Percentiles rank a stretch among this genome's conserved stretches.
These are phyloP conservation scores for Dorcus hopei DNA, from an alignment of 2,888 invertebrate genomes.

Conservation along the genomic window DNA sequence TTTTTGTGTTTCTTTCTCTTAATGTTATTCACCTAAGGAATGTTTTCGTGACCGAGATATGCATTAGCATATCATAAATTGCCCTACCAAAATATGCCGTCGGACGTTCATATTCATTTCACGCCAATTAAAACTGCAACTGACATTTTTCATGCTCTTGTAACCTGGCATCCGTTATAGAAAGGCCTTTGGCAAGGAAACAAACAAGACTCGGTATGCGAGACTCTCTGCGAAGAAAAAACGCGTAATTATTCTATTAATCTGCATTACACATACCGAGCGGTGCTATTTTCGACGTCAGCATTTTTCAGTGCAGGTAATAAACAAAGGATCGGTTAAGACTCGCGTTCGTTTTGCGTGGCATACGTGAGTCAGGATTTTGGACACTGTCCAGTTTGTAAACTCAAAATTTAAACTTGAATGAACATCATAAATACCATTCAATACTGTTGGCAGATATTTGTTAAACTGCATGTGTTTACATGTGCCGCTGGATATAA, in stretches of 20 bases:
- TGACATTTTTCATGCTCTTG: constrained; percentile 27
- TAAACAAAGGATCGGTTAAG: too few relatives aligned
- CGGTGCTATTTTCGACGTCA: not conserved
- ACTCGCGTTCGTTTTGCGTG: too few relatives aligned
- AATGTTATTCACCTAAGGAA: not conserved
- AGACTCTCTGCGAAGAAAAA: not conserved
- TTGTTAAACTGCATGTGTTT: too few relatives aligned
- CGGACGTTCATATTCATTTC: constrained; percentile 27
- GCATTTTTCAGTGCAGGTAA: too few relatives aligned
- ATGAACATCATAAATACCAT: constrained; percentile 8
- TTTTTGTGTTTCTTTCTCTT: not conserved
- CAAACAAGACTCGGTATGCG: constrained; percentile 8
- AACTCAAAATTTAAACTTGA: constrained; percentile 7
- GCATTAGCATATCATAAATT: not conserved
- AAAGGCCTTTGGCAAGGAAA: constrained; percentile 12
- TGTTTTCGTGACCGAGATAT: not conserved
- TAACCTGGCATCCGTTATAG: constrained; percentile 21
- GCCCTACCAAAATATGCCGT: not conserved
- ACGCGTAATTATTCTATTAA: too few relatives aligned
- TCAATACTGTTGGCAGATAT: too few relatives aligned
- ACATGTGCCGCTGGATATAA: too few relatives aligned
- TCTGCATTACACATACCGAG: too few relatives aligned
- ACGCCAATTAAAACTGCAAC: constrained; percentile 32
- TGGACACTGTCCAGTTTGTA: constrained; percentile 1
- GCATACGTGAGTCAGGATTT: constrained; percentile 1